Base-by-base conservation (phyloP, 2,888 invertebrate genomes). In the Aethes cnicana region DNA sequence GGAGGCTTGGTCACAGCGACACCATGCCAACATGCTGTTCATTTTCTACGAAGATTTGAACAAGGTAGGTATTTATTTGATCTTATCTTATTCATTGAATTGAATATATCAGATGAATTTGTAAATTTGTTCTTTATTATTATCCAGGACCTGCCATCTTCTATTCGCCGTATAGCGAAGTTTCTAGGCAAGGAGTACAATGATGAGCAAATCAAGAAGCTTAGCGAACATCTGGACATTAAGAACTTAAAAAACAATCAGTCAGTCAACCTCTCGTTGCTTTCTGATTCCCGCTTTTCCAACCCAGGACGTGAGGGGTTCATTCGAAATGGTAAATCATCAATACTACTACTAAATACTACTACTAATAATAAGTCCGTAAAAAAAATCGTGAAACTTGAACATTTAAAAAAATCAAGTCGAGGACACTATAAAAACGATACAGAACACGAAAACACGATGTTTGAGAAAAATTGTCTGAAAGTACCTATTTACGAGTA, bases 181-280 rank as follows among this genome's bases (percentile, higher is more conserved):
- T 94, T 94, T 63, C 67, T 94, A 5, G 85, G 79, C 6, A 92
- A 91, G 67, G 64, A 66, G 0, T 73, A 92, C 28, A 84, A 74
- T 0, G 71, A 77, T 0, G 83, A 91, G 9, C 88, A 95, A 66
- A 66, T 94, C 1, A 64, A 77, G 0, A 74, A 77, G 12, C 77
- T 96, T 3, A 83, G 88, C 0, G 74, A 92, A 1, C 94, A 96
- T 72, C 90, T 96, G 57, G 88, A 92, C 61, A 94, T 97, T 55
- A 87, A 92, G 6, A 94, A 92, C 68, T 96, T 97, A 81, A 92
- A 93, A n/a, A n/a, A n/a, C n/a, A n/a, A n/a, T n/a, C n/a, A n/a
- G n/a, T n/a, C n/a, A n/a, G n/a, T n/a, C n/a, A 66, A 66, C 37
- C 23, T 21, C 0, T 50, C 56, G 5, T 53, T 42, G 0, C 1